Percentiles rank a stretch among this genome's conserved stretches.
These are phyloP conservation scores for Sus cebifrons DNA, from an alignment of 2,797 vertebrate species.

Conservation along the genomic window DNA sequence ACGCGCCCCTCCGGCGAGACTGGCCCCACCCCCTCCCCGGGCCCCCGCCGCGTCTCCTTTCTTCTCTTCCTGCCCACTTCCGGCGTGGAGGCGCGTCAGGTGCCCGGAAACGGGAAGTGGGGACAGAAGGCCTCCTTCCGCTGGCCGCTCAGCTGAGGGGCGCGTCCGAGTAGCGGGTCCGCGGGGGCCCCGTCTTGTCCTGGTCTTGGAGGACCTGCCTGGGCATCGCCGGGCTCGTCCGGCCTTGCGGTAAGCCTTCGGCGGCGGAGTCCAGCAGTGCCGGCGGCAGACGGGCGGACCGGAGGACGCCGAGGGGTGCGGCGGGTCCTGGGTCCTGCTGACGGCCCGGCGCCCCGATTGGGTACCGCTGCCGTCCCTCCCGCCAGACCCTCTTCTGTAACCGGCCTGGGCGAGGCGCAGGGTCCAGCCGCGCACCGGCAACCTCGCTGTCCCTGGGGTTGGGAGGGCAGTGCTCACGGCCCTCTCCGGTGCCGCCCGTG, in stretches of 20 bases:
- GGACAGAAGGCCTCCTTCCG: accelerated
- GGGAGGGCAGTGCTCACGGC: neutral
- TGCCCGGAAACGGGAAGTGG: constrained; percentile 79
- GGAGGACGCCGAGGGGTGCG: neutral
- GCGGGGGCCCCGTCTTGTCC: accelerated
- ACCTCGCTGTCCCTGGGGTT: neutral
- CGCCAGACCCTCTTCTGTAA: neutral
- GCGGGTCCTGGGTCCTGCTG: neutral
- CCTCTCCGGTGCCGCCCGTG: neutral
- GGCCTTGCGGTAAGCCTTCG: constrained; percentile 81
- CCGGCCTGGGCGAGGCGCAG: neutral
- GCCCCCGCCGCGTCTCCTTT: neutral
- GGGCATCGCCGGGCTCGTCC: constrained; percentile 51
- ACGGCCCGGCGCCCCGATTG: neutral
- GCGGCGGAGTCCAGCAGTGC: neutral
- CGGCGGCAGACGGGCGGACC: neutral
- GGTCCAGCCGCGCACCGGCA: neutral
- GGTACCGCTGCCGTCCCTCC: too few species aligned
- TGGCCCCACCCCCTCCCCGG: neutral
- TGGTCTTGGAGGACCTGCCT: constrained; percentile 52
- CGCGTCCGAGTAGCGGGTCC: accelerated
- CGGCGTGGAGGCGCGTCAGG: constrained; percentile 45
- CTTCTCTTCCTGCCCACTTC: constrained; percentile 41
- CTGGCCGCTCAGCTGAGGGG: neutral
- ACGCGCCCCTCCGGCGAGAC: neutral